These are phyloP conservation scores for Pollenia angustigena DNA, from an alignment of 2,888 invertebrate genomes.

Conservation along the genomic window DNA sequence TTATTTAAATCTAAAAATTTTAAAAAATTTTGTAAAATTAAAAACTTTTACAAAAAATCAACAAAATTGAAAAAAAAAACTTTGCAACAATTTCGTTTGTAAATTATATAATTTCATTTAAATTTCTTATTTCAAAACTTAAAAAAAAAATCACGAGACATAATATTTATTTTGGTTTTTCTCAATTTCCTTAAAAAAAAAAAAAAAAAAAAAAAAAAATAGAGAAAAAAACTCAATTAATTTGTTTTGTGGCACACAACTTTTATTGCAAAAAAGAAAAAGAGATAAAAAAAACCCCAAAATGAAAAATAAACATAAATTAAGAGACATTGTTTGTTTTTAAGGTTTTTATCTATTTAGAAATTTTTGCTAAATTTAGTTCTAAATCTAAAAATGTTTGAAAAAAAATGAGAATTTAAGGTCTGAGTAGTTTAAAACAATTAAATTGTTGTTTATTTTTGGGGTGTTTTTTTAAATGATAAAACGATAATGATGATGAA, in stretches of 20 bases:
- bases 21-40: too few relatives aligned
- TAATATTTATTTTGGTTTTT: constrained; percentile 31
- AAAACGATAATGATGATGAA: constrained; percentile 59
- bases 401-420: constrained; percentile 40
- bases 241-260: constrained; percentile 38
- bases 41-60: too few relatives aligned
- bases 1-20: too few relatives aligned
- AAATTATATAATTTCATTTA: constrained; percentile 20
- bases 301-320: constrained; percentile 39
- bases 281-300: background rate
- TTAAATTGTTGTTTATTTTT: constrained; percentile 58
- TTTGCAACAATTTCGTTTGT: too few relatives aligned
- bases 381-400: constrained; percentile 55
- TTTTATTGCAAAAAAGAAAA: constrained; percentile 54
- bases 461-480: constrained; percentile 32
- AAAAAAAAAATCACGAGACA: constrained; percentile 52
- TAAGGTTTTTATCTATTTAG: constrained; percentile 32
- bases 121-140: background rate
- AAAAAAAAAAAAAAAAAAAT: too few relatives aligned
- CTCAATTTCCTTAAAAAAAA: constrained; percentile 15
- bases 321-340: constrained; percentile 50
- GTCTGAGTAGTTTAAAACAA: constrained; percentile 54
- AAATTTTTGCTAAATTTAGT: constrained; percentile 62
- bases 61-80: too few relatives aligned
- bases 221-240: constrained; percentile 33